Evolutionary conservation across 2,797 vertebrate species (phyloP).

Genomic region (Apogon hyalosoma): DNA sequence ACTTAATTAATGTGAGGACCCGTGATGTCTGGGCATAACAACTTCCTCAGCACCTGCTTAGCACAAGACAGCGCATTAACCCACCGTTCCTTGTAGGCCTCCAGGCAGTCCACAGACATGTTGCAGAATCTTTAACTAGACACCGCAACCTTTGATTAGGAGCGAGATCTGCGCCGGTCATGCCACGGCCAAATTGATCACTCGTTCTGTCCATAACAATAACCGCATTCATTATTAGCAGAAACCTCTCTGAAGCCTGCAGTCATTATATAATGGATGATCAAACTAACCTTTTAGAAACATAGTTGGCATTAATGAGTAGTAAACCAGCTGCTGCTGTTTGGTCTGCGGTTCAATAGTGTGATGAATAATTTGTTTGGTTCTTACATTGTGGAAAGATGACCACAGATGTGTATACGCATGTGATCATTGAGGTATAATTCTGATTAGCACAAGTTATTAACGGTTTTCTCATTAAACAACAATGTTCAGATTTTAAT

Average conservation of each 20-base stretch:
- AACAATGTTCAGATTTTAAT: no score
- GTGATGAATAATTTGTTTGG: constrained; percentile 11
- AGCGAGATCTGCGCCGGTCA: constrained; percentile 16
- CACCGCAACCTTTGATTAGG: constrained; percentile 50
- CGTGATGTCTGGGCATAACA: constrained; percentile 64
- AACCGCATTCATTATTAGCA: constrained; percentile 15
- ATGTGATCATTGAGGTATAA: no score
- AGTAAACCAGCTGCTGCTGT: not conserved
- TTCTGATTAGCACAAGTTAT: no score
- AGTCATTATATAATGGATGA: constrained; percentile 10
- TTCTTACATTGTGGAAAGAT: not conserved
- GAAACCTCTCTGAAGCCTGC: not conserved
- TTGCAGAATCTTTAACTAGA: constrained; percentile 54
- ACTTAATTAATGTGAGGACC: constrained; percentile 79
- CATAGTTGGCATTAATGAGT: constrained; percentile 6
- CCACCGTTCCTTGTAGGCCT: constrained; percentile 46
- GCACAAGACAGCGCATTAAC: constrained; percentile 71
- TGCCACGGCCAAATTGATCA: constrained; percentile 34
- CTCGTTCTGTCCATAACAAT: constrained; percentile 12
- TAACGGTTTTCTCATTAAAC: no score
- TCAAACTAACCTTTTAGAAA: constrained; percentile 19
- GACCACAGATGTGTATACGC: no score
- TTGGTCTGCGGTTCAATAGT: not conserved
- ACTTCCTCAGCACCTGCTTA: constrained; percentile 73
- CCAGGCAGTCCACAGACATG: constrained; percentile 51